Conservation (phyloP, 1,140 invertebrate species). For the Lasioglossum albipes region DNA sequence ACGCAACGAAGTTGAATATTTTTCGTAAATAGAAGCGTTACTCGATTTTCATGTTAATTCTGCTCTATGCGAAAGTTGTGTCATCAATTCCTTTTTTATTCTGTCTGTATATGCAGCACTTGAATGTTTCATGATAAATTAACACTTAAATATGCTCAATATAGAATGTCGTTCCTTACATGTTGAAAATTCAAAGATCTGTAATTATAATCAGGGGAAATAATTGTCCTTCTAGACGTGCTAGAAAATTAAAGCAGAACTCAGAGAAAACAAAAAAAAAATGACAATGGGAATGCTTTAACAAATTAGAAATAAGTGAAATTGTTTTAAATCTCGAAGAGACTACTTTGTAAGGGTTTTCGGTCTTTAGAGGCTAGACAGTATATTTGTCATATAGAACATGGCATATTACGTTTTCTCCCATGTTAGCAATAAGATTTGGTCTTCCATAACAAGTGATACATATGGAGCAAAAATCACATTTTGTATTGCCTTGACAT, state of each 20-base stretch:
- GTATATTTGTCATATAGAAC: slow-evolving; percentile 52
- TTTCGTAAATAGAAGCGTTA: not conserved
- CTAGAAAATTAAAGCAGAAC: slow-evolving; percentile 42
- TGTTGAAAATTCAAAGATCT: slow-evolving; percentile 36
- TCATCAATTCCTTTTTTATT: not conserved
- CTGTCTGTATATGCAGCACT: slow-evolving; percentile 28
- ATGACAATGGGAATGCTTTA: not conserved
- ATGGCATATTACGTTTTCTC: slow-evolving; percentile 49
- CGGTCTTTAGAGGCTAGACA: slow-evolving; percentile 64
- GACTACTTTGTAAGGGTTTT: slow-evolving; percentile 55
- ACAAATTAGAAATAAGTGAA: slow-evolving; percentile 24
- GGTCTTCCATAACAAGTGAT: slow-evolving; percentile 50
- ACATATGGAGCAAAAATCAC: slow-evolving; percentile 22
- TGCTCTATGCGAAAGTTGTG: not conserved
- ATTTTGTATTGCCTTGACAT: slow-evolving; percentile 40
- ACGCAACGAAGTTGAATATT: slow-evolving; percentile 14
- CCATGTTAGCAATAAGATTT: slow-evolving; percentile 56
- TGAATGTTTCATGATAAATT: not conserved
- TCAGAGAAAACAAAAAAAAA: slow-evolving; percentile 32
- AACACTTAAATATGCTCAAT: slow-evolving; percentile 55
- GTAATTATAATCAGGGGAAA: slow-evolving; percentile 13
- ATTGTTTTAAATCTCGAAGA: slow-evolving; percentile 23
- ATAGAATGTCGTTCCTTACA: slow-evolving; percentile 45
- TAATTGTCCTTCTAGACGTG: slow-evolving; percentile 45
- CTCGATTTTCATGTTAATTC: not conserved